Conservation (phyloP, 1,140 invertebrate species). For the Eupristina koningsbergeri region DNA sequence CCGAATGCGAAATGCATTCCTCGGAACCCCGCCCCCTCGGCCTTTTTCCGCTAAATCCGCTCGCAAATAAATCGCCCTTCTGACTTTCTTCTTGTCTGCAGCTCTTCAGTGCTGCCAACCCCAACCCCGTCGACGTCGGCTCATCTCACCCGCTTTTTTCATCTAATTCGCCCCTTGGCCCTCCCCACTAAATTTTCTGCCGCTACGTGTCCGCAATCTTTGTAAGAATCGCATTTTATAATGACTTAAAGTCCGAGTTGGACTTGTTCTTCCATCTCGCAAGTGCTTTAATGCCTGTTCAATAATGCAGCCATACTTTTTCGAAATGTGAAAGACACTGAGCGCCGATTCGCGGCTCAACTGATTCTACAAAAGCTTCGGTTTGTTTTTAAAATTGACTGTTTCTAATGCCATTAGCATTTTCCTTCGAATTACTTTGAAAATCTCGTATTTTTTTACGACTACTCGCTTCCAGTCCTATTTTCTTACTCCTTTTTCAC, state of each 20-base stretch:
- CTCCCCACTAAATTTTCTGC: slow-evolving; percentile 26
- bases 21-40: slow-evolving; percentile 59
- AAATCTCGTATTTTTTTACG: too few species aligned
- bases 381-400: background rate
- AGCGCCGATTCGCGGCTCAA: background rate
- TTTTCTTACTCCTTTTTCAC: too few species aligned
- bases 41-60: slow-evolving; percentile 42
- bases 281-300: slow-evolving; percentile 40
- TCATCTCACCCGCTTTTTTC: background rate
- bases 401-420: background rate
- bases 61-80: slow-evolving; percentile 39
- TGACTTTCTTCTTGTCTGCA: slow-evolving; percentile 25
- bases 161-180: slow-evolving; percentile 23
- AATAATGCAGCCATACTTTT: slow-evolving; percentile 37
- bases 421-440: background rate
- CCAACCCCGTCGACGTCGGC: background rate
- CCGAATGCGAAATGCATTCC: slow-evolving; percentile 71
- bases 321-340: background rate
- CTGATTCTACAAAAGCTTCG: background rate
- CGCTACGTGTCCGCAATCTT: background rate
- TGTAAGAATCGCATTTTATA: slow-evolving; percentile 39
- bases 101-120: background rate
- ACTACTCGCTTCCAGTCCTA: too few species aligned
- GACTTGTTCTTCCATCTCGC: background rate
- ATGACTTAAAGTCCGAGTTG: background rate